A percentile compares a stretch with the other conserved stretches of the same genome.
These are phyloP conservation scores for Notiomystis cincta DNA, from an alignment of 2,113 vertebrate genomes.

Conservation along the genomic window DNA sequence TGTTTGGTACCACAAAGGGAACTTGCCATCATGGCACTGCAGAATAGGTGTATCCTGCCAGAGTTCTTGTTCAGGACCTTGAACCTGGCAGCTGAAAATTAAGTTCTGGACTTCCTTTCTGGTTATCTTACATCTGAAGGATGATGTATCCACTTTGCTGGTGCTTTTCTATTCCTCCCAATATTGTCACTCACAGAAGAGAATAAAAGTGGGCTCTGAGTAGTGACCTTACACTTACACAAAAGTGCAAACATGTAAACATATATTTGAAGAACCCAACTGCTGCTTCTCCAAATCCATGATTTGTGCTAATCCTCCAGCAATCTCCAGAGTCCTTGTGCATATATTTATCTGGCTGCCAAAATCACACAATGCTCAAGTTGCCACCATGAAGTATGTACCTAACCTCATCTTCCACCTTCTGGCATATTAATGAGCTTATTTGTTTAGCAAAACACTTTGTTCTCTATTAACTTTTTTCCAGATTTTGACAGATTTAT, in stretches of 20 bases:
- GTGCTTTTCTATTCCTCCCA: background rate
- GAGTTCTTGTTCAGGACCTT: background rate
- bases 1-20: background rate
- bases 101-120: background rate
- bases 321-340: background rate
- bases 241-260: background rate
- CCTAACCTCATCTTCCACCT: background rate
- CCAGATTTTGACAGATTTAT: background rate
- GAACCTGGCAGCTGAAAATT: background rate
- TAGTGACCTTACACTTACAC: background rate
- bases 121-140: background rate
- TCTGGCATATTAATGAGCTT: conserved; percentile 15
- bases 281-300: background rate
- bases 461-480: background rate
- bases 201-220: background rate
- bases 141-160: background rate
- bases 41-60: background rate
- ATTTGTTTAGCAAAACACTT: conserved; percentile 32
- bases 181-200: background rate
- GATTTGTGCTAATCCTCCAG: background rate
- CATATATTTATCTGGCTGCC: background rate
- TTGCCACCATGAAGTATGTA: conserved; percentile 18
- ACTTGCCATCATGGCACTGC: background rate
- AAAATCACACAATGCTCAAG: conserved; percentile 1
- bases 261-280: background rate